Evolutionary conservation across 2,888 invertebrate species (phyloP).

Genomic region (Bhutanitis thaidina): DNA sequence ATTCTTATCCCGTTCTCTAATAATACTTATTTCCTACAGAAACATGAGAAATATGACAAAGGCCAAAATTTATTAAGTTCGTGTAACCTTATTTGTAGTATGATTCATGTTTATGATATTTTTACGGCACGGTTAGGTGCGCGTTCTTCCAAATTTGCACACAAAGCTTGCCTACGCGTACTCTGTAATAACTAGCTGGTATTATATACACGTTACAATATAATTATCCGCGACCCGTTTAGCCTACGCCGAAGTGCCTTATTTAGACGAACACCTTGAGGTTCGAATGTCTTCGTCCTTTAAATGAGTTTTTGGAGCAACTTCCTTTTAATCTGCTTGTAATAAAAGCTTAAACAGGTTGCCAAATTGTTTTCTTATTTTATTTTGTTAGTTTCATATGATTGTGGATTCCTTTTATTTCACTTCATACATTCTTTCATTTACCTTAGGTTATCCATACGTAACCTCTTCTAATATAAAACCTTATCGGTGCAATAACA

Average conservation of each 20-base stretch:
- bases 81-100: constrained; percentile 13
- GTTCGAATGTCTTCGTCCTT: constrained; percentile 27
- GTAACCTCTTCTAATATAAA: too few species aligned
- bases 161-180: constrained; percentile 23
- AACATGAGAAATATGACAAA: constrained; percentile 15
- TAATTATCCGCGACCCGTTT: constrained; percentile 33
- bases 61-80: constrained; percentile 6
- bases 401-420: background rate
- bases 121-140: constrained; percentile 28
- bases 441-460: too few species aligned
- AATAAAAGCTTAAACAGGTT: background rate
- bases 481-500: too few species aligned
- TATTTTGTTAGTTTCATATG: background rate
- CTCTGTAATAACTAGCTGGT: constrained; percentile 24
- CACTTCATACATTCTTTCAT: background rate
- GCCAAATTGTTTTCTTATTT: too few species aligned
- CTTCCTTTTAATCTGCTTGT: constrained; percentile 8
- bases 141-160: constrained; percentile 28
- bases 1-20: background rate
- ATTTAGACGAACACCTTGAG: constrained; percentile 30
- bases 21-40: too few species aligned
- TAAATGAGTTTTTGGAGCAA: constrained; percentile 14
- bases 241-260: constrained; percentile 37
- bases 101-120: constrained; percentile 25
- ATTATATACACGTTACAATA: constrained; percentile 19